Evolutionary conservation across 2,888 invertebrate species (phyloP).

Genomic region (Chloroclysta siterata): DNA sequence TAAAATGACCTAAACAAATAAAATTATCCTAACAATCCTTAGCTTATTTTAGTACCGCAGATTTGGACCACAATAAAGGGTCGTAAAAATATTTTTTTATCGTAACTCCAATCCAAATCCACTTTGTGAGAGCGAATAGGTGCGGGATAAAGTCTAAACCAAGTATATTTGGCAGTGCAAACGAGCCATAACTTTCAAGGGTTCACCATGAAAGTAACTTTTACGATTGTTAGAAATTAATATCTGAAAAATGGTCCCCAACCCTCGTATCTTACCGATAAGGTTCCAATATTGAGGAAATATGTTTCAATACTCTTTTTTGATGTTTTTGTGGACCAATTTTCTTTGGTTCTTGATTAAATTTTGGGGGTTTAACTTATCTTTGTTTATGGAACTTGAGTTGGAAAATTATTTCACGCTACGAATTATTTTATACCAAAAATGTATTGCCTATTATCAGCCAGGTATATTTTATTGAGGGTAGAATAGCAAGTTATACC

Average conservation of each 20-base stretch:
- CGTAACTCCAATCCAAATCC: slow-evolving; percentile 65
- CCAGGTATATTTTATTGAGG: neutral
- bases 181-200: slow-evolving; percentile 75
- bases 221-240: slow-evolving; percentile 83
- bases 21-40: slow-evolving; percentile 30
- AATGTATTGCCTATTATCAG: neutral
- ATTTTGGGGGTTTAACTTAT: slow-evolving; percentile 33
- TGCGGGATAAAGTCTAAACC: slow-evolving; percentile 68
- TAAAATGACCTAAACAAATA: slow-evolving; percentile 31
- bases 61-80: slow-evolving; percentile 61
- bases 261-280: slow-evolving; percentile 73
- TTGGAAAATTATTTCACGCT: slow-evolving; percentile 15
- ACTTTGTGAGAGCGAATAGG: slow-evolving; percentile 61
- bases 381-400: slow-evolving; percentile 22
- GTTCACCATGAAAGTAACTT: slow-evolving; percentile 76
- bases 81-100: slow-evolving; percentile 62
- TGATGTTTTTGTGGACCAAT: slow-evolving; percentile 46
- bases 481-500: neutral
- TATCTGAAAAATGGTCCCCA: slow-evolving; percentile 78
- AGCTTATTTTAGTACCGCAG: slow-evolving; percentile 34
- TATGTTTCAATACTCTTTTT: slow-evolving; percentile 56
- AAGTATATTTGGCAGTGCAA: slow-evolving; percentile 72
- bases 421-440: neutral
- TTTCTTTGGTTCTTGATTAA: slow-evolving; percentile 44
- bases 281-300: slow-evolving; percentile 60